Base-by-base conservation (phyloP, 2,797 vertebrate species). In the Enteromius treurensis region DNA sequence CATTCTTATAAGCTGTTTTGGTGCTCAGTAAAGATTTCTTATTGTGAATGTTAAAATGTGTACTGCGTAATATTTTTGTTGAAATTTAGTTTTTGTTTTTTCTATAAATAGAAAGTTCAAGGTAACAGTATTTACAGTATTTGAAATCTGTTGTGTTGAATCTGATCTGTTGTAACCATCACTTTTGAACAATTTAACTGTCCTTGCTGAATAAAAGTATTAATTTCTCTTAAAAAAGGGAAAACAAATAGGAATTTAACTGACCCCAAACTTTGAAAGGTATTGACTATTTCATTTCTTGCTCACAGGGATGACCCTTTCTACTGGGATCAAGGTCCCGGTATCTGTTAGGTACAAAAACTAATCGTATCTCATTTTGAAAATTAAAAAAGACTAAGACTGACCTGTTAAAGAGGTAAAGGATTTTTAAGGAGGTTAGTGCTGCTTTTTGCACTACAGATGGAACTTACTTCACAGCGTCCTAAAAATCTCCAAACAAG, bases 261-360 rank as follows among this genome's bases (percentile, higher is more conserved):
- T 23, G 51, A 37, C 32, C 73, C 7, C 21, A 58, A 76, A 58
- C 13, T 53, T 34, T 53, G 51, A 76, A 58, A 2, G 4, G 51
- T 13, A 13, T 29, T 55, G 34, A 40, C 73, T 5, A 53, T 58
- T 34, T 60, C 23, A 13, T 47, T 62, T 19, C 34, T 81, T 71
- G 40, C 79, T 13, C 29, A 73, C 21, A 14, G 26, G 23, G 23
- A 6, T 14, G 0, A 81, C 15, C 7, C 13, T 67, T 51, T 64
- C 70, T 13, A 17, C 47, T 67, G 11, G 47, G 42, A 76, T 42
- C n/a, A 74, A 34, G 26, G 23, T 75, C 47, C 5, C 15, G 71
- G 34, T 55, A 76, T 60, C 32, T 67, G 17, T 60, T 80, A 53
- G 51, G 69, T 47, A 49, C 13, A 73, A 17, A 58, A 32, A 32